Conservation (phyloP, 53 echinoderm and acorn worm genomes). For the Holothuria scabra region DNA sequence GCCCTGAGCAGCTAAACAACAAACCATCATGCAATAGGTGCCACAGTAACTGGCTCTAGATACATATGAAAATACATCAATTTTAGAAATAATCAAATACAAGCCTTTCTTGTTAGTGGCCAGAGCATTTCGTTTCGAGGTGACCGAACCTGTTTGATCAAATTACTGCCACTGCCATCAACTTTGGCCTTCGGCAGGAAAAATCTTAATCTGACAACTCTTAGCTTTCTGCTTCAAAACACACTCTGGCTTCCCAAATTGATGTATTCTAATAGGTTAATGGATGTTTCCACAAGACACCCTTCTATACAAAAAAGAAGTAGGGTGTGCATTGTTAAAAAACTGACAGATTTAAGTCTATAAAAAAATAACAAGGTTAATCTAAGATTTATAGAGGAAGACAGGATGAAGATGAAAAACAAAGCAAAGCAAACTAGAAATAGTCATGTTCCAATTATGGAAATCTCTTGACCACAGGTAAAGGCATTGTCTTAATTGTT, state of each 20-base stretch:
- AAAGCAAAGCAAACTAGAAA: not conserved
- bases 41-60: constrained; percentile 7
- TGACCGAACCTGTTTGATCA: constrained; percentile 53
- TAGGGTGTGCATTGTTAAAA: not conserved
- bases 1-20: constrained; percentile 22
- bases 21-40: not conserved
- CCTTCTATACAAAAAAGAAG: not conserved
- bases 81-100: constrained; percentile 34
- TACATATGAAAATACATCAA: constrained; percentile 27
- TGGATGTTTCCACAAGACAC: constrained; percentile 16
- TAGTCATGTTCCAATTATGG: too few relatives aligned
- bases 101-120: constrained; percentile 6
- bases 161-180: constrained; percentile 35
- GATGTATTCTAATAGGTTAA: constrained; percentile 38
- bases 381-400: constrained; percentile 24
- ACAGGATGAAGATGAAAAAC: not conserved
- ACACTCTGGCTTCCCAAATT: constrained; percentile 7
- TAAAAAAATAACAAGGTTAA: constrained; percentile 8
- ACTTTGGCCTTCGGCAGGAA: constrained; percentile 17
- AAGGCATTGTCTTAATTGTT: too few relatives aligned
- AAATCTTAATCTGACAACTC: constrained; percentile 5
- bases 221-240: constrained; percentile 17
- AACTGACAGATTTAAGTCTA: not conserved
- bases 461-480: too few relatives aligned
- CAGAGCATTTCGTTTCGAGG: constrained; percentile 30